Evolutionary conservation across 2,888 invertebrate species (phyloP), one percentile per base, ranked within the genome.

Genomic region (Acrobasis repandana): DNA sequence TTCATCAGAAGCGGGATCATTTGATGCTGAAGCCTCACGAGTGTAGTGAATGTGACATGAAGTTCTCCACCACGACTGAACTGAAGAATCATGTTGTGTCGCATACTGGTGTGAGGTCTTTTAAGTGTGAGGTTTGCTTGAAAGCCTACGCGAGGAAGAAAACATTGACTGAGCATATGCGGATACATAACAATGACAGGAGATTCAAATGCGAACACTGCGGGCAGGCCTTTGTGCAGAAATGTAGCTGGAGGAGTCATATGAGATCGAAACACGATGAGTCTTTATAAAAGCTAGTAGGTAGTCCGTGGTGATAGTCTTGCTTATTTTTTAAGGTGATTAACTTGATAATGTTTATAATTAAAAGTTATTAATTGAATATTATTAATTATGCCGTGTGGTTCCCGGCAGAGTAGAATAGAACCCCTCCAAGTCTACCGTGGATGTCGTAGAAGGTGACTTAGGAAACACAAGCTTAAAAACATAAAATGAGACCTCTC

Each of bases 41-140:
- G 4, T 93, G 93, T 50, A 68, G 75, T 0, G 67, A 79, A 5
- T 93, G 93, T 47, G 87, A 85, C 1, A 88, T 82, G 69, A 71
- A 72, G 0, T 86, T 85, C 82, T 73, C 51, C 68, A 65, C 0
- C 64, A 66, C 47, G 54, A 63, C 16, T 4, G 72, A 71, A 20
- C 57, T 81, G 15, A 73, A 71, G 0, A 71, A 69, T 6, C 85
- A 86, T 49, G 73, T 76, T 73, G 69, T 82, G n/a, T 85, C 78
- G 48, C 88, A 90, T 66, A 79, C 80, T 0, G 83, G 80, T 8
- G 70, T 71, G 28, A 83, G 78, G 64, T 75, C 78, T 4, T 86
- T 77, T 58, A 71, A 80, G 52, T 90, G 91, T 61, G 72, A 77
- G 4, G 64, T 86, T 1, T 90, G 90, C 56, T 56, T 69, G 2